phyloP scores from a whole-genome alignment of 1,140 invertebrate species.

The Notospermus geniculatus region DNA sequence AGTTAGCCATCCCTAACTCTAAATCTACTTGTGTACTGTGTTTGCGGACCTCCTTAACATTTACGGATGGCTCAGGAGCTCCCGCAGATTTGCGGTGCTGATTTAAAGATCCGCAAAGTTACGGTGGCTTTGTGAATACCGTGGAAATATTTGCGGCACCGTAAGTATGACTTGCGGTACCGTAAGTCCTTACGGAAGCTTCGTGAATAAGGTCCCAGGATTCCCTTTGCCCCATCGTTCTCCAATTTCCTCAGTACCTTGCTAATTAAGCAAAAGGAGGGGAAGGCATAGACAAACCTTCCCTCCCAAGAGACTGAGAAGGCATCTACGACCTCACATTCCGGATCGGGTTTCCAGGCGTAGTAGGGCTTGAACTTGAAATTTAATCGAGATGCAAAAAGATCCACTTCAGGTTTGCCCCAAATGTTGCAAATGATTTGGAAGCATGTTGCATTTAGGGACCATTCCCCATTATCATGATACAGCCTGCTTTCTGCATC shows the following conservation, averaged over 20 bases:
- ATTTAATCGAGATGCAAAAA: constrained; percentile 20
- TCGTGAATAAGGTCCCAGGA: too few species aligned
- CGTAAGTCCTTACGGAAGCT: too few species aligned
- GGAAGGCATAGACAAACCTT: constrained; percentile 15
- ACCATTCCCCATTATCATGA: background rate
- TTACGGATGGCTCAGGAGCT: too few species aligned
- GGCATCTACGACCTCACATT: constrained; percentile 11
- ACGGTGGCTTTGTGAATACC: too few species aligned
- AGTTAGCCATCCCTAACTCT: too few species aligned
- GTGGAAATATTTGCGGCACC: too few species aligned
- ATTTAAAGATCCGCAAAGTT: too few species aligned
- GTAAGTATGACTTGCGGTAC: too few species aligned
- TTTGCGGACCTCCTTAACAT: too few species aligned
- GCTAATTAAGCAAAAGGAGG: constrained; percentile 19
- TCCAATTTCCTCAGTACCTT: constrained; percentile 11
- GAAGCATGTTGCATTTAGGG: background rate
- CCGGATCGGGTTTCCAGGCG: constrained; percentile 13
- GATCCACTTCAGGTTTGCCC: constrained; percentile 9
- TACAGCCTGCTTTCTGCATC: background rate
- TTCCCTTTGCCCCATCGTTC: constrained; percentile 15
- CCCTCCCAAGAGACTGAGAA: constrained; percentile 15
- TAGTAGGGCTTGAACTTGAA: constrained; percentile 7
- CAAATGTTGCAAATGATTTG: background rate
- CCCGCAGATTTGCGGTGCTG: too few species aligned
- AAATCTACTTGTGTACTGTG: too few species aligned